Conservation (phyloP, 2,113 vertebrate genomes). For the Daubentonia madagascariensis region DNA sequence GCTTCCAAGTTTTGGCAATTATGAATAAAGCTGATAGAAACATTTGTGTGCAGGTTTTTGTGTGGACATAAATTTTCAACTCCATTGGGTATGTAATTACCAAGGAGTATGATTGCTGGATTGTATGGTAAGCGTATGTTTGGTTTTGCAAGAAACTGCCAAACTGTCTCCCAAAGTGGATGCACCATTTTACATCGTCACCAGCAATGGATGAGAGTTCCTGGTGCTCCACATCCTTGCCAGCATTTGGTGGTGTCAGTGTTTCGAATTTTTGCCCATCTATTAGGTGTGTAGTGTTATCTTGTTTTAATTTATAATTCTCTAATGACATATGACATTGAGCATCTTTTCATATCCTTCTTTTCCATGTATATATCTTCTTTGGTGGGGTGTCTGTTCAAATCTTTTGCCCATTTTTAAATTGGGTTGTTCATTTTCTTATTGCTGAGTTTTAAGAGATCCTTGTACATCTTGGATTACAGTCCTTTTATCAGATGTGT, state of each 20-base stretch:
- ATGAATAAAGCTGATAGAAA: not conserved
- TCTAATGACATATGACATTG: accelerated
- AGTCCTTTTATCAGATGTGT: not conserved
- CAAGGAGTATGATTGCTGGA: not conserved
- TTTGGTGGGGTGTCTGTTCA: not conserved
- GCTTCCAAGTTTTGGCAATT: not conserved
- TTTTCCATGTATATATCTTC: not conserved
- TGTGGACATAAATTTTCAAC: not conserved
- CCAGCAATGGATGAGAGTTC: too few relatives aligned
- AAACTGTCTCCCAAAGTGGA: not conserved
- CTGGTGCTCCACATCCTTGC: not conserved
- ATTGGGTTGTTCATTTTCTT: not conserved
- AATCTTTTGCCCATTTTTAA: not conserved
- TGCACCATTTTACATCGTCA: too few relatives aligned
- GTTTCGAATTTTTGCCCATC: accelerated
- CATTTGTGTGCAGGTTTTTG: too few relatives aligned
- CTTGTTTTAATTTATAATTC: not conserved
- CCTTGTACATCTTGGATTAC: not conserved
- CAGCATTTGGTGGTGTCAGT: not conserved
- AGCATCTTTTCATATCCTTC: not conserved
- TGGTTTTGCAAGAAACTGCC: not conserved
- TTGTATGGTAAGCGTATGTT: accelerated
- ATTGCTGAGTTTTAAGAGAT: not conserved
- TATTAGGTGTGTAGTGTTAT: too few relatives aligned
- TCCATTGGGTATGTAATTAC: not conserved